Percentiles rank a stretch among this genome's conserved stretches.
phyloP scores from a whole-genome alignment of 2,888 invertebrate species.

The Ametastegia equiseti region DNA sequence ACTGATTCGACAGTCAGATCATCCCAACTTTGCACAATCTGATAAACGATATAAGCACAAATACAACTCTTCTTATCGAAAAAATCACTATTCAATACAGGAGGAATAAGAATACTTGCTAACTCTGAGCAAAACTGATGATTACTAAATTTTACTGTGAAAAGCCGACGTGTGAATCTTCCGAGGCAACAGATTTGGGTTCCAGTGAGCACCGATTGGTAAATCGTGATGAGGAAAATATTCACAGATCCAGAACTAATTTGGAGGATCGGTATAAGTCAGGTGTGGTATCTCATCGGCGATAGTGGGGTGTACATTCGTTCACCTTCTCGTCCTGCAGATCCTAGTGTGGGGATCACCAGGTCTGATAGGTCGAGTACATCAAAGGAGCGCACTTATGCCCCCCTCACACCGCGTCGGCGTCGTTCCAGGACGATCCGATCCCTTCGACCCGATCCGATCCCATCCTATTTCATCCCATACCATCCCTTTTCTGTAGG shows the following conservation, averaged over 20 bases:
- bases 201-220: neutral
- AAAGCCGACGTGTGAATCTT: too few relatives aligned
- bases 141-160: too few relatives aligned
- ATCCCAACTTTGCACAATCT: neutral
- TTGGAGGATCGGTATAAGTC: conserved; percentile 54
- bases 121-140: too few relatives aligned
- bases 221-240: neutral
- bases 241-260: conserved; percentile 36
- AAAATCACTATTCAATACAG: neutral
- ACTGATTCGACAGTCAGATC: conserved; percentile 13
- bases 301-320: conserved; percentile 55
- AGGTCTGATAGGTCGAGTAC: conserved; percentile 56
- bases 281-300: conserved; percentile 60
- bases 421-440: conserved; percentile 11
- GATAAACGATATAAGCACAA: neutral
- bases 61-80: neutral
- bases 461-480: conserved; percentile 38
- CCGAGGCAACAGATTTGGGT: too few relatives aligned
- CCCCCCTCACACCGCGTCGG: too few relatives aligned
- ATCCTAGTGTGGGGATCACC: conserved; percentile 31
- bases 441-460: conserved; percentile 42
- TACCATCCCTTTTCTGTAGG: conserved; percentile 36
- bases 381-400: conserved; percentile 58
- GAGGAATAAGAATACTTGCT: too few relatives aligned
- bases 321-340: conserved; percentile 49